Conservation (phyloP, 2,113 vertebrate species). For the Gymnocephalus cernua region DNA sequence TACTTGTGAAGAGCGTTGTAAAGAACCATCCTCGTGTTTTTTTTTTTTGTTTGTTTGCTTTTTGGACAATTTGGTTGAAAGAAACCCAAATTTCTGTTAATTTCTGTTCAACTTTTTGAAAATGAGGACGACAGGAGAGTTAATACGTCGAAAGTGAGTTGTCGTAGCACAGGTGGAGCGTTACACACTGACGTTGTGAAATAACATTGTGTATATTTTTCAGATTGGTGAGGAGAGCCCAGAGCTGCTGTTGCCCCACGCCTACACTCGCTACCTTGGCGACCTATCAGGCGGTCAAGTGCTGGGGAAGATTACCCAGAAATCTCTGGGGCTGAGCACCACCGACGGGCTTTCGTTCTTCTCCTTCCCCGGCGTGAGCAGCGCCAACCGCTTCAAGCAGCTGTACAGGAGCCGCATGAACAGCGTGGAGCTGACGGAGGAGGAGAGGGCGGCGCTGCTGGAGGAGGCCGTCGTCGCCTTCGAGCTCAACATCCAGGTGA, state of each 20-base stretch:
- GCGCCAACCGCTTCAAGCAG: slow-evolving; percentile 93
- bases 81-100: no score
- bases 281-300: slow-evolving; percentile 96
- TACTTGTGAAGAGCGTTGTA: no score
- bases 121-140: no score
- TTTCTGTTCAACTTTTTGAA: no score
- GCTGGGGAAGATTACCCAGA: slow-evolving; percentile 94
- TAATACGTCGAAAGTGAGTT: no score
- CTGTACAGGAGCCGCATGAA: slow-evolving; percentile 96
- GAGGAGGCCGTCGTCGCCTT: slow-evolving; percentile 91
- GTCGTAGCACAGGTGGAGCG: no score
- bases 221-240: slow-evolving; percentile 87
- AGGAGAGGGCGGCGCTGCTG: slow-evolving; percentile 80
- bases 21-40: no score
- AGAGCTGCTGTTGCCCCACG: slow-evolving; percentile 91
- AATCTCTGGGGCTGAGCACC: slow-evolving; percentile 88
- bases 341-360: slow-evolving; percentile 92
- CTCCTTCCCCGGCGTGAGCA: slow-evolving; percentile 88
- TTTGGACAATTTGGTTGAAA: no score
- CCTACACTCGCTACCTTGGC: slow-evolving; percentile 95
- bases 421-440: slow-evolving; percentile 86
- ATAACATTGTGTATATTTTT: not conserved
- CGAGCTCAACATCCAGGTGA: slow-evolving; percentile 86
- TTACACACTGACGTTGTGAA: no score
- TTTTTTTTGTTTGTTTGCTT: no score